Evolutionary conservation across 2,113 vertebrate genomes (phyloP).

Genomic region (Anser cygnoides): DNA sequence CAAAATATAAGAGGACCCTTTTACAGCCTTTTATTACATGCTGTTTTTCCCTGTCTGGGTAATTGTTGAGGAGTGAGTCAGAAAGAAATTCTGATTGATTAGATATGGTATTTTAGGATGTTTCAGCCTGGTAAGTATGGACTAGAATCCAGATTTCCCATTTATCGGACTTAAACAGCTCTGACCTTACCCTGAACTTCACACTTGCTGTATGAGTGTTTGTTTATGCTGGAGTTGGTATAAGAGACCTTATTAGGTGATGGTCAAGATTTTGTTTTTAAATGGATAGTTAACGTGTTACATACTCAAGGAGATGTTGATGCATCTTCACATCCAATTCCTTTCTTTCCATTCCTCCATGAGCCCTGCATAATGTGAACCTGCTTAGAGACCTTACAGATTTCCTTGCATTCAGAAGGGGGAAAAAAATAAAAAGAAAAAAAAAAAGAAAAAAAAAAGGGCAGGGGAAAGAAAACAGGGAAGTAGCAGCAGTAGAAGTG

Average conservation of each 20-base stretch:
- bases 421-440: neutral
- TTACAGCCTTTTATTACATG: constrained; percentile 62
- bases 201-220: constrained; percentile 37
- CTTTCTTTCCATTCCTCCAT: neutral
- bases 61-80: constrained; percentile 72
- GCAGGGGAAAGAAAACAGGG: neutral
- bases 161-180: constrained; percentile 58
- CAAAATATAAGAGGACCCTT: constrained; percentile 39
- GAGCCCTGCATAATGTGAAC: neutral
- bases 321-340: neutral
- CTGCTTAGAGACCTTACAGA: constrained; percentile 19
- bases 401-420: constrained; percentile 8
- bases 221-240: constrained; percentile 71
- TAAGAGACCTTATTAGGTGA: constrained; percentile 64
- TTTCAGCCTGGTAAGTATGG: constrained; percentile 38
- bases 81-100: constrained; percentile 76
- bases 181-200: constrained; percentile 51
- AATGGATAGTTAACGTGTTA: constrained; percentile 71
- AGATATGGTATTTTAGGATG: constrained; percentile 70
- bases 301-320: constrained; percentile 3
- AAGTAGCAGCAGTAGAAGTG: constrained; percentile 24
- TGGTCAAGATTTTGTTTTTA: constrained; percentile 76
- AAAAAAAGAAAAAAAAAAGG: neutral
- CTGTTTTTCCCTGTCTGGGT: constrained; percentile 68
- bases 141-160: constrained; percentile 73